phyloP scores from a whole-genome alignment of 2,888 invertebrate genomes.

The Xylota segnis region DNA sequence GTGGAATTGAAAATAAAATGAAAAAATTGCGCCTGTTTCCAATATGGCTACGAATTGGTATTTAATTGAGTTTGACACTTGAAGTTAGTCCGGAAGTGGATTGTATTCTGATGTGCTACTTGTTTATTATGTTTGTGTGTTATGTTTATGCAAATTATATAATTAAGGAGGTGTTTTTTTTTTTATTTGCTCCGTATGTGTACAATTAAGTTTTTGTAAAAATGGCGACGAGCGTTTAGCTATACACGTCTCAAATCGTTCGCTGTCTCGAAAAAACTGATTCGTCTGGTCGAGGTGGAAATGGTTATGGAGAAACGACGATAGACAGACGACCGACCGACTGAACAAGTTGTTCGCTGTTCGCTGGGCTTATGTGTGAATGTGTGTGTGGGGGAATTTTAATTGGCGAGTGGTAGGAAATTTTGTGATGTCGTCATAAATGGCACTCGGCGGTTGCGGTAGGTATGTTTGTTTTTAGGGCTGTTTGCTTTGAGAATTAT shows the following conservation, averaged over 20 bases:
- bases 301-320: conserved; percentile 47
- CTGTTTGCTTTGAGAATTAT: too few relatives aligned
- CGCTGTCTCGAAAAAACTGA: conserved; percentile 79
- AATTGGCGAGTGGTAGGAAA: conserved; percentile 22
- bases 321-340: not conserved
- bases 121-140: not conserved
- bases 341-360: conserved; percentile 45
- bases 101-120: conserved; percentile 24
- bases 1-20: conserved; percentile 28
- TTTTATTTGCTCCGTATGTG: conserved; percentile 28
- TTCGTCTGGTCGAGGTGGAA: conserved; percentile 40
- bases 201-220: conserved; percentile 19
- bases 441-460: too few relatives aligned
- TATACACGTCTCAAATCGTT: conserved; percentile 78
- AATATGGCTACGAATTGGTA: conserved; percentile 65
- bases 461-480: too few relatives aligned
- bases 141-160: conserved; percentile 47
- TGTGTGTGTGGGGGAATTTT: conserved; percentile 14
- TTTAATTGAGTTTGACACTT: conserved; percentile 54
- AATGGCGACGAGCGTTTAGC: conserved; percentile 32
- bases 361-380: not conserved
- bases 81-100: conserved; percentile 48
- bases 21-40: conserved; percentile 46
- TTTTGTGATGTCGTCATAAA: not conserved
- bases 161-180: conserved; percentile 44